phyloP scores from a whole-genome alignment of 1,140 invertebrate genomes.

The Leptinotarsa defecta region DNA sequence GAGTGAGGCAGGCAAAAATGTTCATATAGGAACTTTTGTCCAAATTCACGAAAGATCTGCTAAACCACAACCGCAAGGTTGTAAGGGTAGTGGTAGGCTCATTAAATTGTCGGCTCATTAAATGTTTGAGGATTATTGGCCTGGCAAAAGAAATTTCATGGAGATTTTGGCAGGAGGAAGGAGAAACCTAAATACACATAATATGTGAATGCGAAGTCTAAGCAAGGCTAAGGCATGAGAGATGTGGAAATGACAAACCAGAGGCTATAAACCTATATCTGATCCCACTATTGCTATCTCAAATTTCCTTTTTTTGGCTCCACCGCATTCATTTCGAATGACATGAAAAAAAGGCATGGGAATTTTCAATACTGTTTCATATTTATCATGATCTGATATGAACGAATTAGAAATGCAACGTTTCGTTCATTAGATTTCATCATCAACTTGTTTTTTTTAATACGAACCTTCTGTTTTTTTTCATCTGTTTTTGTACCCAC shows the following conservation, averaged over 20 bases:
- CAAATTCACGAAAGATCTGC: background rate
- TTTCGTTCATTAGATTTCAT: no score
- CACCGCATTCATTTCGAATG: no score
- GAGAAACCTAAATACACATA: background rate
- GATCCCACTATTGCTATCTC: no score
- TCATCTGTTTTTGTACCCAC: no score
- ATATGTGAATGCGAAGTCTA: background rate
- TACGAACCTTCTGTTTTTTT: no score
- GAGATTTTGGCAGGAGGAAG: background rate
- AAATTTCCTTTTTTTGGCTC: no score
- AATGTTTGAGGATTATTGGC: background rate
- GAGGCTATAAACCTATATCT: background rate
- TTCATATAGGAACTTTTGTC: background rate
- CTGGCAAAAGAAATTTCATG: background rate
- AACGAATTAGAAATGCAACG: no score
- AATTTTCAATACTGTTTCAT: no score
- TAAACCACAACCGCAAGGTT: background rate
- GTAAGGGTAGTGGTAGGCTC: background rate
- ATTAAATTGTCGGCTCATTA: background rate
- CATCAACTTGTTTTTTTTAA: no score
- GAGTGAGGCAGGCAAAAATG: no score
- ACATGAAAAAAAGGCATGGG: no score
- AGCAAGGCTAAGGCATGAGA: background rate
- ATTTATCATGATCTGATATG: no score
- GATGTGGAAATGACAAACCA: background rate